These are phyloP conservation scores for Macrochelys suwanniensis DNA, from an alignment of 2,797 vertebrate genomes.

Conservation along the genomic window DNA sequence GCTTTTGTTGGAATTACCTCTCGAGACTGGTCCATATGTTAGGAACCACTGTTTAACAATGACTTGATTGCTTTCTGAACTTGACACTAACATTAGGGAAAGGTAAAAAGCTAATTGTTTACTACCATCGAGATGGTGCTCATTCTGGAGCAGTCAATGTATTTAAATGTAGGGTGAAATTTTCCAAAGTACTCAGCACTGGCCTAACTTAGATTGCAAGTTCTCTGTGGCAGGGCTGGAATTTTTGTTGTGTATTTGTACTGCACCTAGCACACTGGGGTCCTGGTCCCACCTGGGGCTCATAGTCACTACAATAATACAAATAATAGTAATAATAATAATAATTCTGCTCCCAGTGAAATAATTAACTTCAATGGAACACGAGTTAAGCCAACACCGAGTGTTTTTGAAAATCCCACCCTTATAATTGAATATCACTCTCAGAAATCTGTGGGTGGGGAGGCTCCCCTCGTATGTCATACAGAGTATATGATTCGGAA, in stretches of 20 bases:
- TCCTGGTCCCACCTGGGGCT: background rate
- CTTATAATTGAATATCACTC: background rate
- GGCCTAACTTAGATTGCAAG: background rate
- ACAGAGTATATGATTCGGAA: background rate
- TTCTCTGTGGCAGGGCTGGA: background rate
- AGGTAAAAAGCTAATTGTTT: slow-evolving; percentile 22
- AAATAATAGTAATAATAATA: background rate
- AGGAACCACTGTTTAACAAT: slow-evolving; percentile 38
- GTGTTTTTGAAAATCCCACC: background rate
- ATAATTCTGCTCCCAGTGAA: background rate
- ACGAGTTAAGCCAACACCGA: fast-evolving
- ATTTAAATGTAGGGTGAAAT: background rate
- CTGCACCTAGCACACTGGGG: background rate
- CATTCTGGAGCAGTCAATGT: background rate
- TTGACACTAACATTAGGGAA: slow-evolving; percentile 31
- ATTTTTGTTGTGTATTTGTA: background rate
- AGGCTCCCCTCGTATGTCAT: background rate
- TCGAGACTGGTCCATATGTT: slow-evolving; percentile 64
- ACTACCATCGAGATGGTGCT: background rate
- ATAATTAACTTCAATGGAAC: background rate
- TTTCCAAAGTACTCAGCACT: background rate
- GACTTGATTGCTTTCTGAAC: background rate
- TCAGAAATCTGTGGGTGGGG: background rate
- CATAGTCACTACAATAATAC: background rate
- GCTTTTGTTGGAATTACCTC: slow-evolving; percentile 48